Evolutionary conservation across 2,113 vertebrate genomes (phyloP), one percentile per base, ranked within the genome.

Genomic region (Amazona guildingii): DNA sequence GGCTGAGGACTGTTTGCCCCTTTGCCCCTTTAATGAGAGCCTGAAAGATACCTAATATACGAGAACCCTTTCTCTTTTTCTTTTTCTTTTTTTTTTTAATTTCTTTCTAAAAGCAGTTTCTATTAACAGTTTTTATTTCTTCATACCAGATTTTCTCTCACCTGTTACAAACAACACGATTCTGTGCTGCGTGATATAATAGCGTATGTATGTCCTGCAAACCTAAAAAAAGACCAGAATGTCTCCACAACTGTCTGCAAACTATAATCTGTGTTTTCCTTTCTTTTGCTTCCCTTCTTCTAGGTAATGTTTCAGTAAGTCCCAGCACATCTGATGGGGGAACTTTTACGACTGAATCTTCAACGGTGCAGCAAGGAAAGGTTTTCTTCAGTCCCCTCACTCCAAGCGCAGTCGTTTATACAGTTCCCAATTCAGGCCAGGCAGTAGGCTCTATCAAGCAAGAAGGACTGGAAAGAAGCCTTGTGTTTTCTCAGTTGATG

Each of bases 401-500:
- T 79, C 98, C 99, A 5, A 98, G 97, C 91, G 98, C 99, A 6
- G 98, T 99, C 43, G 98, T 99, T 90, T 99, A 99, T 96, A 98
- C 98, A 10, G 98, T 99, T 97, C 98, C 98, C 88, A 98, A 98
- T 91, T 96, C 98, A 5, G 96, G 97, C 87, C 99, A 98, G 93
- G 96, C 97, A 31, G 54, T 98, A 37, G 98, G 98, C 80, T 96
- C 98, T 97, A 98, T 99, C 97, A 99, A 99, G 96, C 99, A 99
- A 96, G 99, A 99, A 97, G 98, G 98, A 96, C 97, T 94, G 96
- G 98, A 98, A 88, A 97, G 98, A 88, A 98, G 98, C 98, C 94
- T 99, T 96, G 98, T 98, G 89, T 98, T 99, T 98, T 98, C 99
- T 98, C 98, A 98, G 97, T 98, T 98, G 94, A 98, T 99, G 98